Evolutionary conservation across 2,113 vertebrate species (phyloP).

Genomic region (Myanophis thanlyinensis): DNA sequence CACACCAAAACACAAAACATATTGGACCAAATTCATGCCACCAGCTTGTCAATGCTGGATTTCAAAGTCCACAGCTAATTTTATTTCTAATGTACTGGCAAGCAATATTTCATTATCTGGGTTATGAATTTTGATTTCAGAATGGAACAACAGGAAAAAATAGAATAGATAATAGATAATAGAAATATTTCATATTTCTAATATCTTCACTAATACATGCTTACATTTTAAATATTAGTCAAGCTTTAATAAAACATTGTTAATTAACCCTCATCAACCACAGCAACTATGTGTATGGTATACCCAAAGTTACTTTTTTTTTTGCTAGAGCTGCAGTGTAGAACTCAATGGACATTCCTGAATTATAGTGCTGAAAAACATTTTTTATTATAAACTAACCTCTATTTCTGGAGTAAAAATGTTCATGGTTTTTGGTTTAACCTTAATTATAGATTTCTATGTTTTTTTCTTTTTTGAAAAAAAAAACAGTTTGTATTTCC

Average conservation of each 20-base stretch:
- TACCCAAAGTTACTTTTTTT: not conserved
- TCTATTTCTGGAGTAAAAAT: not conserved
- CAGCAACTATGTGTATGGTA: not conserved
- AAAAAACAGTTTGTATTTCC: not conserved
- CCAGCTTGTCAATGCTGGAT: not conserved
- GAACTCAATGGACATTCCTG: not conserved
- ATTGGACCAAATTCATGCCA: not conserved
- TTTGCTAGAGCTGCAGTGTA: not conserved
- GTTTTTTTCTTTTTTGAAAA: not conserved
- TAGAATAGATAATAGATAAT: too few relatives aligned
- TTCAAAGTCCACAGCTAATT: not conserved
- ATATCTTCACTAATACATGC: not conserved
- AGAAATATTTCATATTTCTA: not conserved
- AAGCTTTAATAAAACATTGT: not conserved
- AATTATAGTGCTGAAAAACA: not conserved
- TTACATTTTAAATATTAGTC: not conserved
- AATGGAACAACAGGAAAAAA: not conserved
- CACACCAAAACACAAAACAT: too few relatives aligned
- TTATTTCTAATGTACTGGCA: not conserved
- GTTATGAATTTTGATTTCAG: not conserved
- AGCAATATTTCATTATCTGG: not conserved
- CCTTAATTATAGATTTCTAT: not conserved
- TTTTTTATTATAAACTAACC: not conserved
- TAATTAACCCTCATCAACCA: not conserved
- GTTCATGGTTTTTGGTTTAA: not conserved